Evolutionary conservation across 2,797 vertebrate genomes (phyloP), one percentile per base, ranked within the genome.

Genomic region (Limosa lapponica): DNA sequence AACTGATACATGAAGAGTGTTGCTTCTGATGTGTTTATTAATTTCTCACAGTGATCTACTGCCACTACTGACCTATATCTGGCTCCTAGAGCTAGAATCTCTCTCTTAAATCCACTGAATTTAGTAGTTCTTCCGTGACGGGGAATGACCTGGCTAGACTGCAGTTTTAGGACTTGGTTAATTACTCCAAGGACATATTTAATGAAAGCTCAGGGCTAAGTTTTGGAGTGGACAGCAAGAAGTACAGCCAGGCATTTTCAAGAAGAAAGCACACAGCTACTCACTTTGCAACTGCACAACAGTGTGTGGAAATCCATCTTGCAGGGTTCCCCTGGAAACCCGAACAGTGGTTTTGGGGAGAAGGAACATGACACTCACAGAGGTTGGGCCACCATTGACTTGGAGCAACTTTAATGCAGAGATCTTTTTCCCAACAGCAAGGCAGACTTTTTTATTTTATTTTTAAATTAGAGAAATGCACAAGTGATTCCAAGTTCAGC

Each of bases 391-490:
- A 71, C 64, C 64, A 41, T 28, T 4, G 1, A 1, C n/a, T 74
- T 52, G 18, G 32, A 93, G 32, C 9, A 48, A 7, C 57, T 73
- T 73, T 19, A 73, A 82, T 15, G 72, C 72, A 70, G 61, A 48
- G 6, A 58, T 36, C 23, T 28, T 71, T 66, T 77, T 36, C 72
- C n/a, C 67, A 67, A 73, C 34, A 71, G 44, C 10, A 73, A 52
- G 28, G 44, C 55, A 79, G 25, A 27, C 2, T 28, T 78, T 41
- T 48, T 46, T 19, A n/a, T 16, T 12, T 1, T 11, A 75, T 90
- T 89, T 82, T 64, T 13, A 59, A 79, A 90, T 84, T 66, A 52
- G 46, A 93, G 49, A 94, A 94, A 87, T 13, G 36, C 83, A 46
- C 34, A 39, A 93, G 11, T 4, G 34, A 77, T 51, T 91, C 78